Conservation (phyloP, 2,888 invertebrate genomes). For the Nebria brevicollis region DNA sequence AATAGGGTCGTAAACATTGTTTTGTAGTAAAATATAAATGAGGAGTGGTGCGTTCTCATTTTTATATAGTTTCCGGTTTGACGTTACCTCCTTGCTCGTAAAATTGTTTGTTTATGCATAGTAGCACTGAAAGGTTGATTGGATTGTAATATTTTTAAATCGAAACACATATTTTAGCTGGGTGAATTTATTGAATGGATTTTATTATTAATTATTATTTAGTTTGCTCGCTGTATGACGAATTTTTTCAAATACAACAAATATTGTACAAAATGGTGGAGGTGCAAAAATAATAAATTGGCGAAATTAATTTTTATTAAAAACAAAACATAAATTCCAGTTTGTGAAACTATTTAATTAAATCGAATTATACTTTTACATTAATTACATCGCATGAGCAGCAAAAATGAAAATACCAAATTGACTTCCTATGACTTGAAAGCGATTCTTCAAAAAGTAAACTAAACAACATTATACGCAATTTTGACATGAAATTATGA, state of each 20-base stretch:
- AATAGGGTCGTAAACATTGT: background rate
- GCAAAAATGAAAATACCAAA: too few species aligned
- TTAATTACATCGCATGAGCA: too few species aligned
- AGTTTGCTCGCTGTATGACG: too few species aligned
- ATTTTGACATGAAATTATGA: background rate
- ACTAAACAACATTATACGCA: background rate
- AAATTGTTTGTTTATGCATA: background rate
- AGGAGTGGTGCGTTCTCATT: background rate
- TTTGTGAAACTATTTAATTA: too few species aligned
- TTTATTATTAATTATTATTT: too few species aligned
- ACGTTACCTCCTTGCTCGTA: background rate
- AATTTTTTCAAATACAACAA: background rate
- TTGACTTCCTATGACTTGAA: too few species aligned
- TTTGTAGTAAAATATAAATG: conserved; percentile 1
- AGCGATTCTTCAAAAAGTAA: background rate
- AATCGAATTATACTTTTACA: too few species aligned
- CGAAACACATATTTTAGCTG: background rate
- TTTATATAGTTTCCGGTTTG: background rate
- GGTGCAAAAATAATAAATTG: background rate
- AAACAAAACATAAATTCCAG: too few species aligned
- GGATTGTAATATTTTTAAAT: background rate
- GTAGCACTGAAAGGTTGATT: background rate
- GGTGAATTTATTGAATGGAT: too few species aligned
- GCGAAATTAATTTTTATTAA: too few species aligned
- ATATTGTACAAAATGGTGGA: background rate